phyloP scores from a whole-genome alignment of 2,113 vertebrate species.

The Hydrolagus affinis region DNA sequence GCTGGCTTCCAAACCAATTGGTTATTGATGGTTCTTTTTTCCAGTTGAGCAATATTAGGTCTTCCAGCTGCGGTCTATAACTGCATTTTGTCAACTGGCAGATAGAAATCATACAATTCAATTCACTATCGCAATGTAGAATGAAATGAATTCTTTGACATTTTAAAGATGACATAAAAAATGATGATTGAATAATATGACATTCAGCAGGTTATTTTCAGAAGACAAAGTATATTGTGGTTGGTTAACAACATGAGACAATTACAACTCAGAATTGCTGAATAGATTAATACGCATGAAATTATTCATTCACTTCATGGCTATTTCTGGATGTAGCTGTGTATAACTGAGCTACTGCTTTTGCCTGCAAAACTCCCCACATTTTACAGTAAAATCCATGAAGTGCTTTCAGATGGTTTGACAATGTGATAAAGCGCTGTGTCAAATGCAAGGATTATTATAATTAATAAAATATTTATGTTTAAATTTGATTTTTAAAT shows the following conservation, averaged over 20 bases:
- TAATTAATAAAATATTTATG: neutral
- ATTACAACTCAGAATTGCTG: no score
- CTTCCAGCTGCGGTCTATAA: neutral
- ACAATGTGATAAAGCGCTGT: no score
- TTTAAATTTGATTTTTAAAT: neutral
- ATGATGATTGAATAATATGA: neutral
- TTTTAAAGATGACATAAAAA: neutral
- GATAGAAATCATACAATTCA: neutral
- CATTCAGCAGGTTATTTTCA: neutral
- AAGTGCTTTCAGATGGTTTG: no score
- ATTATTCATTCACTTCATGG: no score
- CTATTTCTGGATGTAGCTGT: no score
- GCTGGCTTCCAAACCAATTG: neutral
- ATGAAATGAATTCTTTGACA: neutral
- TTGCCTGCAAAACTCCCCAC: no score
- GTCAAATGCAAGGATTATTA: no score
- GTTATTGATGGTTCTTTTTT: neutral
- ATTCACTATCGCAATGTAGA: neutral
- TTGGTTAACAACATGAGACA: no score
- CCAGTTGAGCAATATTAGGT: neutral
- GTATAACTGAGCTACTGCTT: no score
- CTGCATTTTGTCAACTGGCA: neutral
- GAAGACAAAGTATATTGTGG: no score
- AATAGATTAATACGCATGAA: no score
- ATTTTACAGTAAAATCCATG: no score